A percentile compares a stretch with the other conserved stretches of the same genome.
Evolutionary conservation across 2,888 invertebrate genomes (phyloP).

Genomic region (Odontothrips loti): DNA sequence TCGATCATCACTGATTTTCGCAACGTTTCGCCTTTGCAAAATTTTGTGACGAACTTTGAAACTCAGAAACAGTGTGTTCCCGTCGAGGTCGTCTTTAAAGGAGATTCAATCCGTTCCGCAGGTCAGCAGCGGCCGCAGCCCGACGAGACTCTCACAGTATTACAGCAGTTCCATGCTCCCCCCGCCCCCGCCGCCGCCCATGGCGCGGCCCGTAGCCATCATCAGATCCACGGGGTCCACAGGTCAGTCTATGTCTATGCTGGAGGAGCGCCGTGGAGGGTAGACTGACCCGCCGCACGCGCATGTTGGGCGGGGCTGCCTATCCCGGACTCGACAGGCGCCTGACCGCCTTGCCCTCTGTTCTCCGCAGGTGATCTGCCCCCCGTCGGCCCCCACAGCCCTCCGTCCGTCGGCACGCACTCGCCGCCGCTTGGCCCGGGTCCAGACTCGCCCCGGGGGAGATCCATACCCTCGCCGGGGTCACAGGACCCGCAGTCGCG

Average conservation of each 20-base stretch:
- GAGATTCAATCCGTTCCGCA: no score
- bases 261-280: neutral
- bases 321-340: slow-evolving; percentile 2
- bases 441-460: slow-evolving; percentile 36
- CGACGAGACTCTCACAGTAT: slow-evolving; percentile 72
- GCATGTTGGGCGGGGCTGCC: slow-evolving; percentile 17
- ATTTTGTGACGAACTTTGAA: no score
- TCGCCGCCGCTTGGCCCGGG: slow-evolving; percentile 36
- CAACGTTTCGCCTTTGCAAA: no score
- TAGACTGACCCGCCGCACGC: neutral
- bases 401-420: slow-evolving; percentile 43
- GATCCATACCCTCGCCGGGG: slow-evolving; percentile 32
- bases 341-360: slow-evolving; percentile 22
- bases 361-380: neutral
- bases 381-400: slow-evolving; percentile 34
- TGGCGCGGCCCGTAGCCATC: slow-evolving; percentile 94
- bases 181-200: slow-evolving; percentile 90
- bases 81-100: no score
- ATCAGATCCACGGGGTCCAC: slow-evolving; percentile 77
- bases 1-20: no score
- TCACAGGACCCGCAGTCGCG: slow-evolving; percentile 37
- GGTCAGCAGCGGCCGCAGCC: slow-evolving; percentile 61
- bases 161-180: slow-evolving; percentile 91
- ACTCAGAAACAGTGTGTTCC: no score
- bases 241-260: neutral